phyloP scores from a whole-genome alignment of 2,113 vertebrate genomes.

The Malurus elegans region DNA sequence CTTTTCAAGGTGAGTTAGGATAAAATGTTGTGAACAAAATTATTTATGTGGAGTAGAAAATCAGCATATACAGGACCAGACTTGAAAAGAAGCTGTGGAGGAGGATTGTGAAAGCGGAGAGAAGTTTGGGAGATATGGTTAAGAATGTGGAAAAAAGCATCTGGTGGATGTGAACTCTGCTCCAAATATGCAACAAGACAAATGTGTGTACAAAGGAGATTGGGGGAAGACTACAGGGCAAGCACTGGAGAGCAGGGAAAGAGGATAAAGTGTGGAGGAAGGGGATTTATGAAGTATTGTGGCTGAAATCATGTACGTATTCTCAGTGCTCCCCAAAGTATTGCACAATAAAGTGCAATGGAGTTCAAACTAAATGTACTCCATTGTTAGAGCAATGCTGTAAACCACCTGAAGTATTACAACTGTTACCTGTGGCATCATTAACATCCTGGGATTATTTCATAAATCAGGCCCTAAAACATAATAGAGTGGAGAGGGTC shows the following conservation, averaged over 20 bases:
- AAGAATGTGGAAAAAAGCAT: background rate
- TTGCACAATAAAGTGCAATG: background rate
- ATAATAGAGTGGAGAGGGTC: slow-evolving; percentile 33
- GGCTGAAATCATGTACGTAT: background rate
- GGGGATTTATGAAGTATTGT: background rate
- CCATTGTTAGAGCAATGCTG: background rate
- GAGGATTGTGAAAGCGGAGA: background rate
- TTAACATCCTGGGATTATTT: slow-evolving; percentile 45
- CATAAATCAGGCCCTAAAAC: slow-evolving; percentile 56
- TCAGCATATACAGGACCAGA: background rate
- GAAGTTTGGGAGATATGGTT: background rate
- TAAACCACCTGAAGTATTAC: slow-evolving; percentile 40
- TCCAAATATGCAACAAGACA: background rate
- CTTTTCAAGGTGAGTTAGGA: background rate
- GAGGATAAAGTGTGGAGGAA: background rate
- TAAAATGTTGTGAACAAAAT: background rate
- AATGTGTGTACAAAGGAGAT: background rate
- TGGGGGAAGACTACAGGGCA: background rate
- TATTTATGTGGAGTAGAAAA: background rate
- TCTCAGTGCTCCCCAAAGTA: background rate
- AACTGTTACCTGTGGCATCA: slow-evolving; percentile 35
- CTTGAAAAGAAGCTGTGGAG: background rate
- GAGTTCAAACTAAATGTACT: background rate
- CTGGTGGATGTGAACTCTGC: background rate
- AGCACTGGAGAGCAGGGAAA: background rate